phyloP scores from a whole-genome alignment of 2,113 vertebrate genomes.

The Herpetotheres cachinnans region DNA sequence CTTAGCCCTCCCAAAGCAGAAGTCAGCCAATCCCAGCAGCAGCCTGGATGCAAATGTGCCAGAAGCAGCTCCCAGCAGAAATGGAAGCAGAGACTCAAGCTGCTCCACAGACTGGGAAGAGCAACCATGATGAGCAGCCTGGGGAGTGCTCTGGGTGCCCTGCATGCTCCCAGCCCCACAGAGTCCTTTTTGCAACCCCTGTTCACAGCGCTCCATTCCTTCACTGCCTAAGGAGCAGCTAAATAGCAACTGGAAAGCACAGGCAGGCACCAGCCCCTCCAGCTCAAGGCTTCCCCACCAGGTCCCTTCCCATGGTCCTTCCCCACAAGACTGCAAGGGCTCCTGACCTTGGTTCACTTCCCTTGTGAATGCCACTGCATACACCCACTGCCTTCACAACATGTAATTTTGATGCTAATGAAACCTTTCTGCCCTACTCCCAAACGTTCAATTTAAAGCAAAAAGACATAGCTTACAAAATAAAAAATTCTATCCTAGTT shows the following conservation, averaged over 20 bases:
- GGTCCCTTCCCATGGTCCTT: background rate
- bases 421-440: background rate
- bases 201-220: background rate
- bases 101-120: background rate
- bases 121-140: rapidly evolving
- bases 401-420: background rate
- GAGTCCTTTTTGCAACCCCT: background rate
- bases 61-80: background rate
- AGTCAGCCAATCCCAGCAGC: background rate
- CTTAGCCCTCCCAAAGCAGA: background rate
- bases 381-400: background rate
- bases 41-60: background rate
- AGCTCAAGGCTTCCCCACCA: background rate
- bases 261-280: background rate
- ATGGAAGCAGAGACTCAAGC: background rate
- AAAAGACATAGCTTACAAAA: background rate
- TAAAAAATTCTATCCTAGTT: background rate
- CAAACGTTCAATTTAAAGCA: background rate
- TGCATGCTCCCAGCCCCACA: background rate
- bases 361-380: background rate
- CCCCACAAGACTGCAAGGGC: rapidly evolving
- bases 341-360: background rate
- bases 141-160: background rate
- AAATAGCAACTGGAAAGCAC: background rate
- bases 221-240: background rate